These are phyloP conservation scores for Drosophila eohydei DNA, from an alignment of 2,888 invertebrate genomes.

Conservation along the genomic window DNA sequence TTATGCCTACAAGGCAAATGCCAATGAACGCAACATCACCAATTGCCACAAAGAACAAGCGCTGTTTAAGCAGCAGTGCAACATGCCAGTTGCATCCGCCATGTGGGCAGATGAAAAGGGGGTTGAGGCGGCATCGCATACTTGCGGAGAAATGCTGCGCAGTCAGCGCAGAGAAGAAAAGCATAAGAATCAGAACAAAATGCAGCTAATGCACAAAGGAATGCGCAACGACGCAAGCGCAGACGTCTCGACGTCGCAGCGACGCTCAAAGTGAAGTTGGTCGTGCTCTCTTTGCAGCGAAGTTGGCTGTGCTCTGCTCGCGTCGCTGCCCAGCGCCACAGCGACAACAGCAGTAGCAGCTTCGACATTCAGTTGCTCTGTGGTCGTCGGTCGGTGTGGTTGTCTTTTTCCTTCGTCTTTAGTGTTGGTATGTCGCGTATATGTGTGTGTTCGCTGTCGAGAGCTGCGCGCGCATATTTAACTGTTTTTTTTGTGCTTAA, in stretches of 20 bases:
- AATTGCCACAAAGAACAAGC: conserved; percentile 57
- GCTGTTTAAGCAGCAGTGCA: conserved; percentile 60
- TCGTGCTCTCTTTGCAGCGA: conserved; percentile 10
- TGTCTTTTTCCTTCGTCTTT: conserved; percentile 2
- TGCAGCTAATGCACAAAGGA: conserved; percentile 73
- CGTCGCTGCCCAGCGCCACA: conserved; percentile 22
- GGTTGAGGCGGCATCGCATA: conserved; percentile 46
- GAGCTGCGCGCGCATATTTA: conserved; percentile 51
- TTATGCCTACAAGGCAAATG: conserved; percentile 43
- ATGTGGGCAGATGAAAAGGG: conserved; percentile 12
- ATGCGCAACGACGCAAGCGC: conserved; percentile 58
- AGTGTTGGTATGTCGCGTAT: background rate
- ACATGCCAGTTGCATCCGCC: conserved; percentile 29
- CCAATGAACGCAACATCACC: conserved; percentile 64
- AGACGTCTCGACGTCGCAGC: conserved; percentile 37
- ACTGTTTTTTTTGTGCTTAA: conserved; percentile 28
- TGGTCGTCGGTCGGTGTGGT: conserved; percentile 56
- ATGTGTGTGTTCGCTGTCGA: background rate
- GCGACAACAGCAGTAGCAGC: conserved; percentile 35
- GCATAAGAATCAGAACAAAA: conserved; percentile 73
- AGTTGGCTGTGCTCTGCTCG: conserved; percentile 1
- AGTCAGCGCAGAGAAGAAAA: conserved; percentile 22
- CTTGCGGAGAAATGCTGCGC: conserved; percentile 71
- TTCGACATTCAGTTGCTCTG: conserved; percentile 59
- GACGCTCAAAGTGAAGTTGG: conserved; percentile 23